Percentiles rank a stretch among this genome's conserved stretches.
phyloP scores from a whole-genome alignment of 92 coral and sea anemone genomes.

The Epizoanthus scotinus region DNA sequence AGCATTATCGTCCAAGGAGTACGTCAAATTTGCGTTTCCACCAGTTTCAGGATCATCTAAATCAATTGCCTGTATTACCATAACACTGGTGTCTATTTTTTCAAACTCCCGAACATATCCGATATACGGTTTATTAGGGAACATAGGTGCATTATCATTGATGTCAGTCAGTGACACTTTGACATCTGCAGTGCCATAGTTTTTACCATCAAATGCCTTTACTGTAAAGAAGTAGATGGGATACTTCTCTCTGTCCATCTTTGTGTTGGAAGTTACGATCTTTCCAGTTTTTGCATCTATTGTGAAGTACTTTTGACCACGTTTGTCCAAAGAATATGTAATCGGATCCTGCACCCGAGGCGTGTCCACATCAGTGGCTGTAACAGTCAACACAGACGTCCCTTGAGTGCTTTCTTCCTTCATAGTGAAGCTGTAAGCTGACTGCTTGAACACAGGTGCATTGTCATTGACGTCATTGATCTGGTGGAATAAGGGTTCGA shows the following conservation, averaged over 20 bases:
- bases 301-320: constrained; percentile 56
- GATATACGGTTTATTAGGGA: constrained; percentile 77
- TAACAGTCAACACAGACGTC: constrained; percentile 45
- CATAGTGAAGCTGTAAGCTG: constrained; percentile 58
- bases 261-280: constrained; percentile 67
- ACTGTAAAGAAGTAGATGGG: constrained; percentile 69
- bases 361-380: constrained; percentile 81
- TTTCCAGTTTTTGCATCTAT: constrained; percentile 54
- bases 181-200: constrained; percentile 65
- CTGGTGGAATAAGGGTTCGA: constrained; percentile 39
- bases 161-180: constrained; percentile 63
- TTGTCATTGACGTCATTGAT: constrained; percentile 79
- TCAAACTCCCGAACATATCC: constrained; percentile 76
- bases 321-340: constrained; percentile 55
- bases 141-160: constrained; percentile 78
- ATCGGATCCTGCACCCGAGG: not conserved
- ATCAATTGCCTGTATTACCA: constrained; percentile 86
- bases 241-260: constrained; percentile 65
- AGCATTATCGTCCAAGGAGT: constrained; percentile 67
- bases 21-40: constrained; percentile 67
- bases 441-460: constrained; percentile 60
- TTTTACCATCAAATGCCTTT: constrained; percentile 70
- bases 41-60: constrained; percentile 65
- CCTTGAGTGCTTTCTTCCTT: constrained; percentile 63
- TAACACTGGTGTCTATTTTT: constrained; percentile 69